Conservation (phyloP, 2,888 invertebrate genomes). For the Phytoseiulus persimilis region DNA sequence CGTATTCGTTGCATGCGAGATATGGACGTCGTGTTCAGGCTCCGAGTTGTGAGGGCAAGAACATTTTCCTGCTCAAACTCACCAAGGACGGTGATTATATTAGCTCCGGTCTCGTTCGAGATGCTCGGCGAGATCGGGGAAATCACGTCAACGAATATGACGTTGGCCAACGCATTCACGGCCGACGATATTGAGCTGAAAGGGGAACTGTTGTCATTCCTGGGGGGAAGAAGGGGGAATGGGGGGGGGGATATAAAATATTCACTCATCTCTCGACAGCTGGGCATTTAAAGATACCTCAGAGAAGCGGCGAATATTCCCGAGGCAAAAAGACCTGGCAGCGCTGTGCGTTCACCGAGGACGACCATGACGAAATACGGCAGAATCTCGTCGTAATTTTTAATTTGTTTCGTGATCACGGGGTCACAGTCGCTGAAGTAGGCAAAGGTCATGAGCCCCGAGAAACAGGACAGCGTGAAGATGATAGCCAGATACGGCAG, state of each 20-base stretch:
- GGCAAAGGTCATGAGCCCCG: conserved; percentile 75
- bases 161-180: conserved; percentile 11
- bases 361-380: conserved; percentile 52
- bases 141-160: conserved; percentile 8
- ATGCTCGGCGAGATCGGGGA: neutral
- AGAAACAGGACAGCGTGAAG: conserved; percentile 63
- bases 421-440: conserved; percentile 77
- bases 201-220: neutral
- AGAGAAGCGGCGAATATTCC: conserved; percentile 84
- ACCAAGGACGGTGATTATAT: neutral
- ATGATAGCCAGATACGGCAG: conserved; percentile 50
- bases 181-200: conserved; percentile 15
- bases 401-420: conserved; percentile 58
- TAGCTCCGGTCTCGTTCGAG: conserved; percentile 15
- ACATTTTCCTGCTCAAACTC: too few species aligned
- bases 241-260: too few species aligned
- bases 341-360: conserved; percentile 59
- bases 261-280: too few species aligned
- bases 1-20: neutral
- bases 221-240: too few species aligned
- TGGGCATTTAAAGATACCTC: conserved; percentile 57
- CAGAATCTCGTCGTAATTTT: conserved; percentile 61
- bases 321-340: conserved; percentile 80
- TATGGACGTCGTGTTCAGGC: too few species aligned
- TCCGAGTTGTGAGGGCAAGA: too few species aligned